Evolutionary conservation across 2,113 vertebrate species (phyloP), one percentile per base, ranked within the genome.

Genomic region (Coptodon rendalli): DNA sequence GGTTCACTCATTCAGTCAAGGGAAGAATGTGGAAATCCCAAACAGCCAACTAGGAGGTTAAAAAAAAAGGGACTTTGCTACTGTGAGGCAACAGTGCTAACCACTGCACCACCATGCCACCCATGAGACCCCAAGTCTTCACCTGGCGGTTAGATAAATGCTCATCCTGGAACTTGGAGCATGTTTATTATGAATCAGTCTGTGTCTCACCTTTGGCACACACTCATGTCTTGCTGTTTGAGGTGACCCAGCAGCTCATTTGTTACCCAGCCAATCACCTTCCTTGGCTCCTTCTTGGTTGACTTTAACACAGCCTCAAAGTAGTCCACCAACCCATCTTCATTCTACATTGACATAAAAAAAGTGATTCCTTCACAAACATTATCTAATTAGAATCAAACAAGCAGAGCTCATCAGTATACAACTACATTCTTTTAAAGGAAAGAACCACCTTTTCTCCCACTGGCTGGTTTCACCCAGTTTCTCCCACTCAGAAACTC

Each of bases 191-290:
- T 76, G 71, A 19, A 3, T 59, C 9, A 12, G 22, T 34, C 48
- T 81, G 40, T 3, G 31, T 83, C 97, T 97, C 93, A 99, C 99
- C 98, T 99, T 94, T 99, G 97, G 84, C 96, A 96, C 87, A 98
- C 96, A 19, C 95, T 94, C 68, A 97, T 93, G 89, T 96, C 97
- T 91, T 95, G 92, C 10, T 97, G 96, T 89, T 97, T 98, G 92
- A 99, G 95, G 81, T 97, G 96, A 68, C 97, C 96, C 90, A 99
- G 91, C 10, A 99, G 93, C 89, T 97, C 96, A 0, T 98, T 98
- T 13, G 97, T 96, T 94, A 99, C 94, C 99, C 98, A 99, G 93
- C 97, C 97, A 36, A 98, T 97, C 94, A 98, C 98, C 89, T 97
- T 99, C 93, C 96, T 97, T 4, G 98, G 97, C 91, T 97, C 97